A percentile compares a stretch with the other conserved stretches of the same genome.
Conservation (phyloP, 1,140 invertebrate species). For the Hycleus cichorii region DNA sequence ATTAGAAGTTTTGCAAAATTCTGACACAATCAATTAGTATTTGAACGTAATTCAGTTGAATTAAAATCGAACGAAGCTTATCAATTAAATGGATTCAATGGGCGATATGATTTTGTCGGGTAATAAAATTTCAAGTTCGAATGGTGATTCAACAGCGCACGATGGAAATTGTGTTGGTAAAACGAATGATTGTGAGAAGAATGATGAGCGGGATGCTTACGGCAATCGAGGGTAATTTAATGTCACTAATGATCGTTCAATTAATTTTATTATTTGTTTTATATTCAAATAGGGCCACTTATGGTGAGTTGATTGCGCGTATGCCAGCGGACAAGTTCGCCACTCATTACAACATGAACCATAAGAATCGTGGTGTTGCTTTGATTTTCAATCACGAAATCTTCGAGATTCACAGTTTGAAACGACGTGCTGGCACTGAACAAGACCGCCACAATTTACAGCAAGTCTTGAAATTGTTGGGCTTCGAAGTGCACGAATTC, state of each 20-base stretch:
- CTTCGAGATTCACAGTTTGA: slow-evolving; percentile 49
- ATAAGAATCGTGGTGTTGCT: slow-evolving; percentile 70
- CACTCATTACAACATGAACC: slow-evolving; percentile 79
- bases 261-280: slow-evolving; percentile 43
- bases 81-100: too few species aligned
- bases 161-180: slow-evolving; percentile 27
- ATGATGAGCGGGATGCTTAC: slow-evolving; percentile 34
- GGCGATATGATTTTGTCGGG: too few species aligned
- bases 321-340: slow-evolving; percentile 64
- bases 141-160: slow-evolving; percentile 13
- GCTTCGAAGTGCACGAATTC: slow-evolving; percentile 53
- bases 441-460: slow-evolving; percentile 43
- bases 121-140: too few species aligned
- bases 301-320: slow-evolving; percentile 38
- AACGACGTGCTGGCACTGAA: slow-evolving; percentile 41
- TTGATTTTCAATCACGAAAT: slow-evolving; percentile 87
- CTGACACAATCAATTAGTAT: too few species aligned
- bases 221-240: slow-evolving; percentile 31
- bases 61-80: too few species aligned
- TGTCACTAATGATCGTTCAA: slow-evolving; percentile 1
- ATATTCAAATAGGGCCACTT: slow-evolving; percentile 7
- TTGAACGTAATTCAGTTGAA: too few species aligned
- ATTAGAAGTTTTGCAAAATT: too few species aligned
- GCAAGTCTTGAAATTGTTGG: slow-evolving; percentile 41
- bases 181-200: slow-evolving; percentile 12